Evolutionary conservation across 2,797 vertebrate species (phyloP).

Genomic region (Spheniscus humboldti): DNA sequence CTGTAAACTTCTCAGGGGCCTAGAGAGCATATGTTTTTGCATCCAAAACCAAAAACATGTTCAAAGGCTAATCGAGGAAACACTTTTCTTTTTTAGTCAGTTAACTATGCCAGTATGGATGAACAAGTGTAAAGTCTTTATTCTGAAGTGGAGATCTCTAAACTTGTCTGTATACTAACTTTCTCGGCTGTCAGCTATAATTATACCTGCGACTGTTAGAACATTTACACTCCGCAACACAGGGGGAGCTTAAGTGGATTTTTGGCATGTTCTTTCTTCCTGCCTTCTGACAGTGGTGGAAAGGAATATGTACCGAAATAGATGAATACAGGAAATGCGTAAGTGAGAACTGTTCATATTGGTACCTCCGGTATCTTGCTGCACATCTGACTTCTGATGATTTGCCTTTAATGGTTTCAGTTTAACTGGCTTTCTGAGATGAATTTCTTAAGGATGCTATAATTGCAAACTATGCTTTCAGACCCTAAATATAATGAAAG

Average conservation of each 20-base stretch:
- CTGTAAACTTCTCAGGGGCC: neutral
- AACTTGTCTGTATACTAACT: conserved; percentile 5
- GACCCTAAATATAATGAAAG: neutral
- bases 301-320: neutral
- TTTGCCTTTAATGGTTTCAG: neutral
- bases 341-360: neutral
- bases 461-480: neutral
- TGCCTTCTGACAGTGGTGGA: neutral
- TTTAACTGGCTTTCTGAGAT: neutral
- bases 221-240: neutral
- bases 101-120: neutral
- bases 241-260: neutral
- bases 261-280: neutral
- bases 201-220: neutral
- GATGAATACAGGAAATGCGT: neutral
- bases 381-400: neutral
- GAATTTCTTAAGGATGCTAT: neutral
- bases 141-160: neutral
- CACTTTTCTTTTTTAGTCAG: neutral
- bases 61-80: neutral
- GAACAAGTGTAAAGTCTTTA: neutral
- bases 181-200: conserved; percentile 9
- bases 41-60: neutral
- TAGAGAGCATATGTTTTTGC: neutral
- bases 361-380: neutral